Base-by-base conservation (phyloP, 2,113 vertebrate genomes). In the Oryzias curvinotus region DNA sequence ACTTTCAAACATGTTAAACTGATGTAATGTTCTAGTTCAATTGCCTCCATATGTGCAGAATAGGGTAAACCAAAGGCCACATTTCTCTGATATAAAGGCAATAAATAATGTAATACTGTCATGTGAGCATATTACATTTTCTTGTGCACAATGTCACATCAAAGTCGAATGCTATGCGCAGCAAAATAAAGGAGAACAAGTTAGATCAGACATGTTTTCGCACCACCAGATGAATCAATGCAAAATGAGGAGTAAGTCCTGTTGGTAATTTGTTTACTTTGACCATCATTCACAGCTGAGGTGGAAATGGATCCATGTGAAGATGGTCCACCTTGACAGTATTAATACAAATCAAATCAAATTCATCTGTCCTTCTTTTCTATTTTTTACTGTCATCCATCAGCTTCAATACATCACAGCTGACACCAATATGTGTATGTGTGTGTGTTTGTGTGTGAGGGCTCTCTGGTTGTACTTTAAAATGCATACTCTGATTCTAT, bases 281-380 rank as follows among this genome's bases (percentile, higher is more conserved):
- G 78, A 86, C 83, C 79, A 80, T 78, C 62, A 57, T 75, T 65
- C 63, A 42, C 50, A 18, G 63, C 60, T 53, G 57, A 57, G 52
- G 64, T 28, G 17, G 61, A 75, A 47, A 77, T 50, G 71, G 59
- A 71, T 54, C 69, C 79, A 68, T 68, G 54, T 44, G 16, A 57
- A 57, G 48, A 53, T 62, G 71, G 44, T 23, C 58, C 71, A 61
- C 50, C 66, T 63, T 43, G 23, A 42, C 61, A 57, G 62, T 62
- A 75, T 85, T 70, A 68, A 67, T 77, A 87, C 83, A 91, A 92
- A 92, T 92, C 83, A 91, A 92, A 92, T 92, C 80, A 82, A 88
- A 91, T 91, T 88, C 78, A 76, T 82, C 77, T 61, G 62, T 85
- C 82, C 77, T 67, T 85, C 74, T 71, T 70, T 85, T 76, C 52